These are phyloP conservation scores for Pseudopleuronectes americanus DNA, from an alignment of 2,797 vertebrate genomes.

Conservation along the genomic window DNA sequence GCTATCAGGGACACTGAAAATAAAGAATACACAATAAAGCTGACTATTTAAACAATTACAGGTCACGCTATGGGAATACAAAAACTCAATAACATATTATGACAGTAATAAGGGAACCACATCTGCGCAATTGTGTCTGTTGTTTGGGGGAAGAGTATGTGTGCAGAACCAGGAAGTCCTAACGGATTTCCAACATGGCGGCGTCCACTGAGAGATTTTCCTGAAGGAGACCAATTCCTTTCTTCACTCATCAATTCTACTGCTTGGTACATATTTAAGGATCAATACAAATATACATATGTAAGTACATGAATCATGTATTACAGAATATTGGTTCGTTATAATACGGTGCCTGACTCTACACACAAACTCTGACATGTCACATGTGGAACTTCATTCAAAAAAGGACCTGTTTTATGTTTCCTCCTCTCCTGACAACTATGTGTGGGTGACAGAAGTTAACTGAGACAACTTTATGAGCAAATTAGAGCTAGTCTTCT, in stretches of 20 bases:
- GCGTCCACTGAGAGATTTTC: slow-evolving; percentile 17
- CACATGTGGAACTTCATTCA: not conserved
- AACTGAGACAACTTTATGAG: no score
- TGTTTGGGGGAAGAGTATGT: slow-evolving; percentile 30
- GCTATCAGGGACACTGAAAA: no score
- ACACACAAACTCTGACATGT: not conserved
- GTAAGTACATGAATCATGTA: not conserved
- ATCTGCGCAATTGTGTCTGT: not conserved
- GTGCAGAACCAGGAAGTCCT: slow-evolving; percentile 52
- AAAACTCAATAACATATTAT: no score
- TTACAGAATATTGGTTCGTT: fast-evolving
- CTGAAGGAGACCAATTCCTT: slow-evolving; percentile 75
- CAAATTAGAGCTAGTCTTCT: not conserved
- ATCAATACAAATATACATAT: not conserved
- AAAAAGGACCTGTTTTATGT: not conserved
- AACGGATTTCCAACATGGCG: slow-evolving; percentile 63
- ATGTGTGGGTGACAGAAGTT: fast-evolving
- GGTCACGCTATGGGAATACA: not conserved
- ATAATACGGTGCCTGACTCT: not conserved
- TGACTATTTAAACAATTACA: not conserved
- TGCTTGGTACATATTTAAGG: not conserved
- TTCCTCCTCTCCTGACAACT: not conserved
- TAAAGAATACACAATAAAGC: no score
- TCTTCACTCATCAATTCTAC: fast-evolving
- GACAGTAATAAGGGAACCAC: slow-evolving; percentile 48